Percentiles rank a stretch among this genome's conserved stretches.
These are phyloP conservation scores for Danionella dracula DNA, from an alignment of 2,797 vertebrate species.

Conservation along the genomic window DNA sequence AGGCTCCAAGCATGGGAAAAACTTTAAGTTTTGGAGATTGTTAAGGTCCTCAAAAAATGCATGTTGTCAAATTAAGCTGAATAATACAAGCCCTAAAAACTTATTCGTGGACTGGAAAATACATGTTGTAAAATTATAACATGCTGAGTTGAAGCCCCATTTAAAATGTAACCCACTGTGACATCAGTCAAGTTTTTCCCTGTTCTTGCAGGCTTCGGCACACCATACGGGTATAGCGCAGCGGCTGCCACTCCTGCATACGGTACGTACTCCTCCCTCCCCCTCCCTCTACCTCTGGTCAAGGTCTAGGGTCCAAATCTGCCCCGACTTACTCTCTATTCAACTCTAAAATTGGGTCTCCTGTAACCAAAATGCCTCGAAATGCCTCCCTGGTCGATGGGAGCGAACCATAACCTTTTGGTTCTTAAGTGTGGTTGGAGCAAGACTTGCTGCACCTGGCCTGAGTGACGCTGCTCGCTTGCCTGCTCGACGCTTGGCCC, in stretches of 20 bases:
- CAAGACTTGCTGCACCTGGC: slow-evolving; percentile 77
- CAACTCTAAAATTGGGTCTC: slow-evolving; percentile 40
- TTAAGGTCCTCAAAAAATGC: no score
- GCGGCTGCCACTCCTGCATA: slow-evolving; percentile 89
- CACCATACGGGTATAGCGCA: slow-evolving; percentile 91
- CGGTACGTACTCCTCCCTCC: slow-evolving; percentile 75
- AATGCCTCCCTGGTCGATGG: slow-evolving; percentile 44
- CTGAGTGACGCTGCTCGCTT: slow-evolving; percentile 68
- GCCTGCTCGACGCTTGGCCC: slow-evolving; percentile 61
- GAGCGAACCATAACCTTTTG: slow-evolving; percentile 75
- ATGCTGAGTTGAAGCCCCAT: no score
- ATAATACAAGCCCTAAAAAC: no score
- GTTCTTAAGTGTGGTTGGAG: slow-evolving; percentile 79
- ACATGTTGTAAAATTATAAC: no score
- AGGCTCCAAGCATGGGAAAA: no score
- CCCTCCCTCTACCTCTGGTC: slow-evolving; percentile 16
- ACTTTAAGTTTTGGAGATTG: no score
- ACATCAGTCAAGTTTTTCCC: background rate
- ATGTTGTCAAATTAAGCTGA: no score
- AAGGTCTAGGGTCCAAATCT: slow-evolving; percentile 34
- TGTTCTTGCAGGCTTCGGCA: slow-evolving; percentile 80
- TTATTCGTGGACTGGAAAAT: no score
- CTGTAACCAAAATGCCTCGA: slow-evolving; percentile 22
- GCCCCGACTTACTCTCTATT: slow-evolving; percentile 31
- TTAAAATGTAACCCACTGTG: background rate